Evolutionary conservation across 2,888 invertebrate genomes (phyloP), one percentile per base, ranked within the genome.

Genomic region (Chaitophorus viminalis): DNA sequence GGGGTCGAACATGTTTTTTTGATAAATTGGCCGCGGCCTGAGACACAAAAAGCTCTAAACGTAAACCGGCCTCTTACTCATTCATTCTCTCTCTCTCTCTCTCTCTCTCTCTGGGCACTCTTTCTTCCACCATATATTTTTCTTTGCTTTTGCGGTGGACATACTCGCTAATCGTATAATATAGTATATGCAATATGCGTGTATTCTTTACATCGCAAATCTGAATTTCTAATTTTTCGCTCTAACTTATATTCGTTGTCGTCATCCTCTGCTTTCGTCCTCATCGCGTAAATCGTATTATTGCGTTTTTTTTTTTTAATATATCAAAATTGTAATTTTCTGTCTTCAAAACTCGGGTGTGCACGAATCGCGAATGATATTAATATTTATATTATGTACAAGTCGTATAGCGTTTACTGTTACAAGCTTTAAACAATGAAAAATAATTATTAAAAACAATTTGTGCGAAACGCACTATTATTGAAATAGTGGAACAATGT

Each of bases 11-110:
- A 76, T 85, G 72, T 89, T 89, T 89, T 36, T 89, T 89, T 90
- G 90, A 90, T 90, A 90, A 90, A 90, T 90, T 90, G 90, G 89
- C 89, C 87, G 87, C 74, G 79, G 79, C n/a, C 87, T 87, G 81
- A 90, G 89, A 90, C 90, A 90, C 90, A 90, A 90, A 90, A 85
- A 85, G 89, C 89, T 89, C 79, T 87, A 87, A 87, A 87, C 87
- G 89, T 88, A 89, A 60, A 88, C 89, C 88, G 88, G 88, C n/a
- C 46, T 46, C 25, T 29, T 29, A 3, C 46, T 89, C 89, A 88
- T 89, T 79, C 88, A 88, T 86, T 89, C 89, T 85, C 89, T 11
- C 9, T n/a, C 75, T 75, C 21, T 29, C 39, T 31, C 14, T 25
- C 9, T 6, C n/a, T 29, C 21, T 52, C 31, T 52, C 89, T 89